A percentile compares a stretch with the other conserved stretches of the same genome.
Conservation (phyloP, 2,888 invertebrate species). For the Tuta absoluta region DNA sequence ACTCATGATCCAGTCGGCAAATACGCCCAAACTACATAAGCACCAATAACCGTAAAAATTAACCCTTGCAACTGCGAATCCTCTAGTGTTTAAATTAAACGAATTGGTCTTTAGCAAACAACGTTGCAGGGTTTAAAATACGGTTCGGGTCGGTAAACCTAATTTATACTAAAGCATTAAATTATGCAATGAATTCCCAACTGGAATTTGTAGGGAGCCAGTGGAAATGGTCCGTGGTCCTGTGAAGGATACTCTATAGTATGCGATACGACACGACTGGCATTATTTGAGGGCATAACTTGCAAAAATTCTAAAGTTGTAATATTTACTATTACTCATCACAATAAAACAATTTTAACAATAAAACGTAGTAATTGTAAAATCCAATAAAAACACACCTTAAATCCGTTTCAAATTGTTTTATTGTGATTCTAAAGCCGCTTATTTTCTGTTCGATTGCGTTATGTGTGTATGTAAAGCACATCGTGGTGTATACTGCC, state of each 20-base stretch:
- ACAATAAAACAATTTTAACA: too few relatives aligned
- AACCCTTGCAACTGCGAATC: conserved; percentile 32
- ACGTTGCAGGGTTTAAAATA: conserved; percentile 55
- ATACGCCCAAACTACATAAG: background rate
- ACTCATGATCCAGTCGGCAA: background rate
- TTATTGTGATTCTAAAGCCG: too few relatives aligned
- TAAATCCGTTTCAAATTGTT: too few relatives aligned
- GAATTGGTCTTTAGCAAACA: conserved; percentile 58
- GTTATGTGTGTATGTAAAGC: too few relatives aligned
- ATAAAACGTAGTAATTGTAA: too few relatives aligned
- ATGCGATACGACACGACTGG: too few relatives aligned
- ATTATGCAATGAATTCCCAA: conserved; percentile 62
- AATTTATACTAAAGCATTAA: conserved; percentile 63
- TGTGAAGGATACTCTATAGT: conserved; percentile 43
- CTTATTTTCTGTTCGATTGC: too few relatives aligned
- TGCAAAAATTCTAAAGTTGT: too few relatives aligned
- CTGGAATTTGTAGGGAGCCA: conserved; percentile 52
- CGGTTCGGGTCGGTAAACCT: conserved; percentile 48
- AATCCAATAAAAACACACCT: too few relatives aligned
- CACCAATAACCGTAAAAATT: conserved; percentile 21
- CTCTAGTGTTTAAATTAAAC: conserved; percentile 43
- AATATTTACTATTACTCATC: too few relatives aligned
- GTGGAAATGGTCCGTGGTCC: conserved; percentile 51
- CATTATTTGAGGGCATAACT: too few relatives aligned
- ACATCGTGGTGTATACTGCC: too few relatives aligned